These are phyloP conservation scores for Pseudonaja textilis DNA, from an alignment of 2,113 vertebrate species.

Conservation along the genomic window DNA sequence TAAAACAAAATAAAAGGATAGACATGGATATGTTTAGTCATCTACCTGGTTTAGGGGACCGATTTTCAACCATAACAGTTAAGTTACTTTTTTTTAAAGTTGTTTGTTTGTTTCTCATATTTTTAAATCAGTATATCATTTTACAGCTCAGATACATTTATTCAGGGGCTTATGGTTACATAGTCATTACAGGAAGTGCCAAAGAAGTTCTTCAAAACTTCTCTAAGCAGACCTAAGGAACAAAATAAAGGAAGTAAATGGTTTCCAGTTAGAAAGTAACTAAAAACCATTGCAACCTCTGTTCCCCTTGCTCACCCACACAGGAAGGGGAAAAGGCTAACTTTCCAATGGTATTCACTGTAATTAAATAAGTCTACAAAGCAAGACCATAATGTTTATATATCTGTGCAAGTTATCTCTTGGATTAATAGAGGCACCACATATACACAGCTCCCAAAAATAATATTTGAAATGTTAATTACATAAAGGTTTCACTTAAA, in stretches of 20 bases:
- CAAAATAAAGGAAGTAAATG: not conserved
- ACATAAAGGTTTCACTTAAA: conserved; percentile 27
- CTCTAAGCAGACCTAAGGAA: not conserved
- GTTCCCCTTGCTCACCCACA: not conserved
- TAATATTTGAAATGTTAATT: conserved; percentile 53
- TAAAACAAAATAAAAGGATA: not conserved
- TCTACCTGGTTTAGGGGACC: not conserved
- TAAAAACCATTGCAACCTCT: not conserved
- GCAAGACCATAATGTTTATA: conserved; percentile 11
- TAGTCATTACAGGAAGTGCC: not conserved
- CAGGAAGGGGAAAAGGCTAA: not conserved
- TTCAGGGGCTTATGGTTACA: not conserved
- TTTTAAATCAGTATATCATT: not conserved
- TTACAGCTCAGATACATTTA: not conserved
- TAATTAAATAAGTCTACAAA: conserved; percentile 41
- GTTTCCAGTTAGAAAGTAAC: not conserved
- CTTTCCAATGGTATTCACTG: not conserved
- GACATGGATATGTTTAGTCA: not conserved
- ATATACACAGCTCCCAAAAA: conserved; percentile 29
- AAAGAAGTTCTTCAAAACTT: not conserved
- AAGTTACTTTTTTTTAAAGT: not conserved
- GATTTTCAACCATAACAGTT: not conserved
- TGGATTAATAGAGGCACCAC: conserved; percentile 51
- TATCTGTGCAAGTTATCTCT: conserved; percentile 43
- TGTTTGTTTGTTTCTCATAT: not conserved